These are phyloP conservation scores for Drosophila atripex DNA, from an alignment of 2,888 invertebrate species.

Conservation along the genomic window DNA sequence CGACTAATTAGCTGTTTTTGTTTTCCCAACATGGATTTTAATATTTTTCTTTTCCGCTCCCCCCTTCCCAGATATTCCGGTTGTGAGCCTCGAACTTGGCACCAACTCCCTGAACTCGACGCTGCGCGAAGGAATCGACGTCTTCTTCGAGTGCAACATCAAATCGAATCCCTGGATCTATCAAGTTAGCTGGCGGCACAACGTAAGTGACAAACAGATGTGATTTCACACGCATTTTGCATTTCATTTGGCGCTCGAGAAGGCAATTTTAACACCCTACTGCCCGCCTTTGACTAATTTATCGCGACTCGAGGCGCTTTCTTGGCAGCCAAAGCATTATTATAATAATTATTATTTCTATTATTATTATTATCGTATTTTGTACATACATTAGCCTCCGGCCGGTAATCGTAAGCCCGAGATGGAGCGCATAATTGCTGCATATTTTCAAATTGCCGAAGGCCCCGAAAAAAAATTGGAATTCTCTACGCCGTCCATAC, in stretches of 20 bases:
- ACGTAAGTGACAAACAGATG: conserved; percentile 85
- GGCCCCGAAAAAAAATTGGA: conserved; percentile 30
- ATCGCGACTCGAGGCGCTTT: conserved; percentile 14
- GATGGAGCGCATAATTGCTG: conserved; percentile 66
- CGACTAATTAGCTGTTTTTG: conserved; percentile 24
- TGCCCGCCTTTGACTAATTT: conserved; percentile 19
- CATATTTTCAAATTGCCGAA: conserved; percentile 66
- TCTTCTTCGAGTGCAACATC: conserved; percentile 95
- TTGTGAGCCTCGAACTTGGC: conserved; percentile 92
- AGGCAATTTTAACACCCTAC: background rate
- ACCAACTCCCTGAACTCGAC: conserved; percentile 90
- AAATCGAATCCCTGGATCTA: conserved; percentile 94
- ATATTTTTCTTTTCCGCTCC: background rate
- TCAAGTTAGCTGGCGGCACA: conserved; percentile 91
- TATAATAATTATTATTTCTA: conserved; percentile 64
- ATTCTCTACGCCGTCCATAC: conserved; percentile 15
- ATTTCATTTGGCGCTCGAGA: background rate
- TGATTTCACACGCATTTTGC: background rate
- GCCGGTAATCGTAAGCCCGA: conserved; percentile 48
- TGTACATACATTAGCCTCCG: conserved; percentile 73
- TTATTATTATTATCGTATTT: conserved; percentile 74
- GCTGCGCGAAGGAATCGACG: conserved; percentile 94
- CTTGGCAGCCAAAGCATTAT: conserved; percentile 12
- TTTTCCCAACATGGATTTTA: background rate
- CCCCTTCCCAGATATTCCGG: conserved; percentile 89